Evolutionary conservation across 2,797 vertebrate genomes (phyloP).

Genomic region (Arnoldichthys spilopterus): DNA sequence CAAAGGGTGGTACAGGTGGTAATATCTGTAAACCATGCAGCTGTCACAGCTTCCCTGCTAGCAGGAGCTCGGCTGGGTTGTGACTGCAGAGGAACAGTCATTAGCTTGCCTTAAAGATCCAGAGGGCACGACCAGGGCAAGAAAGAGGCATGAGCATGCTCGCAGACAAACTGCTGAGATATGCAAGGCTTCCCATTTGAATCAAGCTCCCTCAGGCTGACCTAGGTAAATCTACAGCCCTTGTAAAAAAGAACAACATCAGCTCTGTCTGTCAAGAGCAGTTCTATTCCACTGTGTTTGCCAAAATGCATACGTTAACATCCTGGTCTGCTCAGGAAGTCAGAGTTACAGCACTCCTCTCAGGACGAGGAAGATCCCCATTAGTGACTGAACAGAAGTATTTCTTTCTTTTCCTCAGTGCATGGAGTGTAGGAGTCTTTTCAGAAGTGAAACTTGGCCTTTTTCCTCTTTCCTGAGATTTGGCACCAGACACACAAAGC

Average conservation of each 20-base stretch:
- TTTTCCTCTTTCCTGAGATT: constrained; percentile 52
- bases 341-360: constrained; percentile 42
- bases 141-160: constrained; percentile 8
- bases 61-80: constrained; percentile 19
- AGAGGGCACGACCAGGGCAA: constrained; percentile 8
- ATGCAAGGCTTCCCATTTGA: constrained; percentile 36
- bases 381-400: constrained; percentile 46
- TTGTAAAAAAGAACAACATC: constrained; percentile 37
- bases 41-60: neutral
- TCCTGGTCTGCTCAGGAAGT: constrained; percentile 45
- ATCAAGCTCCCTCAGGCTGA: constrained; percentile 32
- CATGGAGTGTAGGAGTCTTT: constrained; percentile 51
- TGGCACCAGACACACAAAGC: constrained; percentile 41
- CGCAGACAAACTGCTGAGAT: constrained; percentile 16
- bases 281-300: constrained; percentile 40
- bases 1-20: neutral
- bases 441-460: constrained; percentile 53
- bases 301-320: constrained; percentile 52
- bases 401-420: constrained; percentile 30
- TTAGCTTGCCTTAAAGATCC: constrained; percentile 5
- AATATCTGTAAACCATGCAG: neutral
- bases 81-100: constrained; percentile 23
- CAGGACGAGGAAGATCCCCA: constrained; percentile 36
- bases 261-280: constrained; percentile 49
- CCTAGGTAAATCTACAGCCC: constrained; percentile 32